Conservation (phyloP, 2,113 vertebrate genomes). For the Carlito syrichta region DNA sequence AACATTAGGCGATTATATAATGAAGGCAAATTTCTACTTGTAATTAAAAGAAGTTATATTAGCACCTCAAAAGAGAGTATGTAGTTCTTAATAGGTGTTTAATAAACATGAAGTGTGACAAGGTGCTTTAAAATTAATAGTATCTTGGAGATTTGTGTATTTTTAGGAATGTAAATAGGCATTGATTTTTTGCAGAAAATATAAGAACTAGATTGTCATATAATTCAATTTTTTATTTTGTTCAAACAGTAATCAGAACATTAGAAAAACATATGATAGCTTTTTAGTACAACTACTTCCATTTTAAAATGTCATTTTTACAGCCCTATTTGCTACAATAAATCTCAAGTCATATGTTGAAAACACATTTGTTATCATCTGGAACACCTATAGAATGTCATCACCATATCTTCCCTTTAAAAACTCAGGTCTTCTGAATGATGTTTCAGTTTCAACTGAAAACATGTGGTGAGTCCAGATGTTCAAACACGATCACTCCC, state of each 20-base stretch:
- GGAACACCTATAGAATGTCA: constrained; percentile 24
- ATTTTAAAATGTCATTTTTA: not conserved
- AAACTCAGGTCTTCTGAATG: constrained; percentile 57
- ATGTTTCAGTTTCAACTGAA: constrained; percentile 71
- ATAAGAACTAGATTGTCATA: not conserved
- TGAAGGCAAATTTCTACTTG: constrained; percentile 47
- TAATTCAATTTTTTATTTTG: constrained; percentile 14
- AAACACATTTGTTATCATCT: not conserved
- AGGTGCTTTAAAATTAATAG: not conserved
- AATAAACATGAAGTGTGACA: constrained; percentile 7
- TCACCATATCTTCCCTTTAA: constrained; percentile 38
- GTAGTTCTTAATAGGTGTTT: constrained; percentile 19
- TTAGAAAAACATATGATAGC: not conserved
- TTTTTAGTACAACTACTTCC: not conserved
- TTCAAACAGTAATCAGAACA: not conserved
- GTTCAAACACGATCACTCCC: constrained; percentile 76
- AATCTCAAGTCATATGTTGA: constrained; percentile 11
- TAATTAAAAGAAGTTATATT: constrained; percentile 48
- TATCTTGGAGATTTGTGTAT: not conserved
- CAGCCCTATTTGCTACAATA: not conserved
- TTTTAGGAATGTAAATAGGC: not conserved
- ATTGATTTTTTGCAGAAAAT: not conserved
- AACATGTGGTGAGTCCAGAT: constrained; percentile 80
- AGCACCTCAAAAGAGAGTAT: not conserved
- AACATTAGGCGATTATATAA: constrained; percentile 48